Percentiles rank a stretch among this genome's conserved stretches.
These are phyloP conservation scores for Thereva nobilitata DNA, from an alignment of 2,888 invertebrate species.

Conservation along the genomic window DNA sequence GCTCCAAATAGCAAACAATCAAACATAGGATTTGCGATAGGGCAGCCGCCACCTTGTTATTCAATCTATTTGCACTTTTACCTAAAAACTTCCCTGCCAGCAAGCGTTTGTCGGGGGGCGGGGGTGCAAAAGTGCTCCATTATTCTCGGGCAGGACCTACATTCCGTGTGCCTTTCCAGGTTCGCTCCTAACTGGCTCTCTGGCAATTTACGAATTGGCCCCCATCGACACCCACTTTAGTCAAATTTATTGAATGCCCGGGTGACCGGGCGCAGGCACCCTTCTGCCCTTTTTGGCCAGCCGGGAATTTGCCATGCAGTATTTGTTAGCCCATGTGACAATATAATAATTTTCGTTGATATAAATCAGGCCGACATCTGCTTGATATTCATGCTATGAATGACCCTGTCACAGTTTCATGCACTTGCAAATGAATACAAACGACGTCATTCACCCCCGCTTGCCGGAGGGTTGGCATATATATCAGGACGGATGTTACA, in stretches of 20 bases:
- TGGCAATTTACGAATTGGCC: slow-evolving; percentile 12
- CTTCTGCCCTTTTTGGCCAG: not conserved
- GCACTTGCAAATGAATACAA: slow-evolving; percentile 28
- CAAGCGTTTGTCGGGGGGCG: no score
- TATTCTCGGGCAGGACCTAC: no score
- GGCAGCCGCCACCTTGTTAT: no score
- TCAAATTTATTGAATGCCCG: slow-evolving; percentile 11
- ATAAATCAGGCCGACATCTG: slow-evolving; percentile 24
- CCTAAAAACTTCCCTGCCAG: no score
- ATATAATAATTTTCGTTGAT: slow-evolving; percentile 28
- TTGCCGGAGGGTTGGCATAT: not conserved
- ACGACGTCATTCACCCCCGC: slow-evolving; percentile 17
- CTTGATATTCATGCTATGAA: slow-evolving; percentile 15
- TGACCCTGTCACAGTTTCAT: slow-evolving; percentile 19
- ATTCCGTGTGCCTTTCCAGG: no score
- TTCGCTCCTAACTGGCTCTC: no score
- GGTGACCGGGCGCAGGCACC: not conserved
- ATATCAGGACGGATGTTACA: not conserved
- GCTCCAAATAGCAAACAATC: no score
- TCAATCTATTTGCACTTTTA: no score
- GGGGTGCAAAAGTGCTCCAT: no score
- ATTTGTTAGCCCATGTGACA: slow-evolving; percentile 15
- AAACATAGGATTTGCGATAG: no score
- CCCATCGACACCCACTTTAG: slow-evolving; percentile 9
- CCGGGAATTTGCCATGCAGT: slow-evolving; percentile 11